Evolutionary conservation across 2,113 vertebrate species (phyloP).

Genomic region (Lates calcarifer): DNA sequence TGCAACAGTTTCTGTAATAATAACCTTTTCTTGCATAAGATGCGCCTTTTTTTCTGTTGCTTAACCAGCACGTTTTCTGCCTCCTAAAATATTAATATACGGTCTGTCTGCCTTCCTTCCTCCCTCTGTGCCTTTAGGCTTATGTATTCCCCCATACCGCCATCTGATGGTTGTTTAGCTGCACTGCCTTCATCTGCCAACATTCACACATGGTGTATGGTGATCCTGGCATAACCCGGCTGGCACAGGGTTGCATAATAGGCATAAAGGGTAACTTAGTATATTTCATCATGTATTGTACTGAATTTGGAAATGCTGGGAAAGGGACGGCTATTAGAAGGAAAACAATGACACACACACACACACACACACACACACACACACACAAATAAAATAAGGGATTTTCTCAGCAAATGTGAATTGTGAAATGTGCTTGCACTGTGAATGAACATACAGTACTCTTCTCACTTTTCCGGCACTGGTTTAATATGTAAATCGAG

Average conservation of each 20-base stretch:
- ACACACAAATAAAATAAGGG: too few species aligned
- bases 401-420: too few species aligned
- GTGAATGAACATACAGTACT: too few species aligned
- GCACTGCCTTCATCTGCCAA: background rate
- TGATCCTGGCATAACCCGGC: constrained; percentile 3
- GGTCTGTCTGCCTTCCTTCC: background rate
- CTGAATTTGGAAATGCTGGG: too few species aligned
- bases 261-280: background rate
- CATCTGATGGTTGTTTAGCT: constrained; percentile 38
- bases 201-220: background rate
- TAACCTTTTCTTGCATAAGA: constrained; percentile 41
- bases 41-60: background rate
- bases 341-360: too few species aligned
- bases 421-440: too few species aligned
- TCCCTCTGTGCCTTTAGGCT: background rate
- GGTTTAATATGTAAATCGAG: too few species aligned
- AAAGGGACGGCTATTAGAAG: too few species aligned
- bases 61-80: background rate
- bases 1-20: constrained; percentile 24
- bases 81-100: background rate
- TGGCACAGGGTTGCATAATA: constrained; percentile 19
- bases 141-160: constrained; percentile 34
- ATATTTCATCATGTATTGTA: too few species aligned
- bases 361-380: too few species aligned
- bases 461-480: too few species aligned